phyloP scores from a whole-genome alignment of 2,888 invertebrate genomes.

The Danaus chrysippus region DNA sequence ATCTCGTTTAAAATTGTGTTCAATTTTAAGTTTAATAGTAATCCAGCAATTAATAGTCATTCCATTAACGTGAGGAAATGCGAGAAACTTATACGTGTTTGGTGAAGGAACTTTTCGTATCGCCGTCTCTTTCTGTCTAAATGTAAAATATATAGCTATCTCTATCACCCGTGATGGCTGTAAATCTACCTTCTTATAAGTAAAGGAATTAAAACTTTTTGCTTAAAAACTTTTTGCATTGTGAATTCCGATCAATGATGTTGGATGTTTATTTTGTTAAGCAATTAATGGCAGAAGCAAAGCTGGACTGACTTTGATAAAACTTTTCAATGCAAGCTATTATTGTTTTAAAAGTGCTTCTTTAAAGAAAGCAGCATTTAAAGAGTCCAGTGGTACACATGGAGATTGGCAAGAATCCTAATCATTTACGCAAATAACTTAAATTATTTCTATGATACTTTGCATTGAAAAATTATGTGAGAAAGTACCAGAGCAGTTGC shows the following conservation, averaged over 20 bases:
- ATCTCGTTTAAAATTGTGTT: background rate
- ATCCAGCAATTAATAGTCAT: constrained; percentile 25
- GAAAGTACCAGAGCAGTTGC: too few species aligned
- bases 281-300: too few species aligned
- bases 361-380: too few species aligned
- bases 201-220: background rate
- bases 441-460: too few species aligned
- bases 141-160: constrained; percentile 10
- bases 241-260: background rate
- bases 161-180: background rate
- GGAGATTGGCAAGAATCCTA: too few species aligned
- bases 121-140: constrained; percentile 32
- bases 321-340: too few species aligned
- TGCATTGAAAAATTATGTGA: too few species aligned
- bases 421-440: too few species aligned
- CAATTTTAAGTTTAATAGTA: background rate
- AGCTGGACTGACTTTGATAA: too few species aligned
- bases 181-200: background rate
- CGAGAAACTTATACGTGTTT: constrained; percentile 45
- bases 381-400: too few species aligned
- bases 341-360: too few species aligned
- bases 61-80: constrained; percentile 41
- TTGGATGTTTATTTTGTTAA: too few species aligned
- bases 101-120: constrained; percentile 41
- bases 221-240: constrained; percentile 3